phyloP scores from a whole-genome alignment of 1,140 invertebrate genomes.

The Brachionus rotundiformis region DNA sequence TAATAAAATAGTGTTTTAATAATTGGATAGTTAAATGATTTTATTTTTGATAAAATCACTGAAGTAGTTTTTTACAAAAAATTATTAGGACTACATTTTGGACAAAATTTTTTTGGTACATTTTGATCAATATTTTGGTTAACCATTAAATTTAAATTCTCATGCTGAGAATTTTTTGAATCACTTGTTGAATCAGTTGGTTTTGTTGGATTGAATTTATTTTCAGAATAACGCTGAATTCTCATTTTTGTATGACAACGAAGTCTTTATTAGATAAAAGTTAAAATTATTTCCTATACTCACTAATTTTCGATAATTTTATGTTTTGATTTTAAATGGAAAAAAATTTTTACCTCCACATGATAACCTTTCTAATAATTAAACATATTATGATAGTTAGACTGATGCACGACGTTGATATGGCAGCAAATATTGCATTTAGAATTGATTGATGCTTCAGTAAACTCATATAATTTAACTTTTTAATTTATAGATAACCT shows the following conservation, averaged over 20 bases:
- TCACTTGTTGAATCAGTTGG: not conserved
- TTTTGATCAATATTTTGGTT: not conserved
- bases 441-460: constrained; percentile 1
- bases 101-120: not conserved
- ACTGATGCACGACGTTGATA: constrained; percentile 14
- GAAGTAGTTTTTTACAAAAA: no score
- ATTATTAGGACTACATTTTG: constrained; percentile 21
- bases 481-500: not conserved
- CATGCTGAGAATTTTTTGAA: not conserved
- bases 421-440: constrained; percentile 11
- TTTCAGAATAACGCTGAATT: not conserved
- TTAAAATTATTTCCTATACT: not conserved
- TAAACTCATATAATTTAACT: no score
- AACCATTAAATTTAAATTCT: not conserved
- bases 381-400: not conserved
- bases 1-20: no score
- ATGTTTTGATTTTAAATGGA: not conserved
- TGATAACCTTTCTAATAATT: constrained; percentile 6
- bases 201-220: not conserved
- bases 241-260: not conserved
- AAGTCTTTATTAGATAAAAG: not conserved
- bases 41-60: no score
- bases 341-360: not conserved
- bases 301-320: not conserved
- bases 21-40: no score